Evolutionary conservation across 2,888 invertebrate species (phyloP), one percentile per base, ranked within the genome.

Genomic region (Aphidius colemani): DNA sequence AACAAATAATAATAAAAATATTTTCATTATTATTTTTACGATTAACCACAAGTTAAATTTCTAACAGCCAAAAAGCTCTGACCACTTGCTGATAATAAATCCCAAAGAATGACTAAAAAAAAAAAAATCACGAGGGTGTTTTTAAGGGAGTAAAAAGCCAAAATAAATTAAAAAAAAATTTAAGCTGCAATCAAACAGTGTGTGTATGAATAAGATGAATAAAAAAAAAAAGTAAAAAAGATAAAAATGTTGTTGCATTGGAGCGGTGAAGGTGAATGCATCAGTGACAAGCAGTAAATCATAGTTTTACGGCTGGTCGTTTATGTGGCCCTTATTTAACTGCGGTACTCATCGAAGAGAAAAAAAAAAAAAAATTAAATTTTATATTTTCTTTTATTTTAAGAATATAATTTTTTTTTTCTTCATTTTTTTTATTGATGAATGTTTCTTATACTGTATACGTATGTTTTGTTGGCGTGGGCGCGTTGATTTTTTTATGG

Each of bases 271-370:
- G 57, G 70, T 68, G 66, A 72, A 72, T 75, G 75, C 76, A 74
- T 74, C 78, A 78, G 75, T 77, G 79, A 80, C 80, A 77, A 75
- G 80, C 78, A 74, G 77, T 79, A 80, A 79, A 80, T 80, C 80
- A 80, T 79, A 80, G 78, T 77, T 80, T 79, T 79, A 78, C 75
- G 78, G 72, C 73, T 72, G 72, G 72, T 74, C 72, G 57, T 78
- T 76, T 77, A 75, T 72, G 75, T 71, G 74, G 66, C 69, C 71
- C 70, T 70, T 70, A 67, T 69, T 67, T 69, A 30, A 67, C 66
- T 65, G 70, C 67, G 70, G 76, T 70, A 70, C 77, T 78, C 77
- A 74, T 78, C 76, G 70, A 69, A 67, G 66, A 66, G 60, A 59
- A 39, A 46, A 57, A 13, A 46, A 30, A 57, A 57, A 57, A 57